Base-by-base conservation (phyloP, 2,113 vertebrate species). In the Chiloscyllium plagiosum region DNA sequence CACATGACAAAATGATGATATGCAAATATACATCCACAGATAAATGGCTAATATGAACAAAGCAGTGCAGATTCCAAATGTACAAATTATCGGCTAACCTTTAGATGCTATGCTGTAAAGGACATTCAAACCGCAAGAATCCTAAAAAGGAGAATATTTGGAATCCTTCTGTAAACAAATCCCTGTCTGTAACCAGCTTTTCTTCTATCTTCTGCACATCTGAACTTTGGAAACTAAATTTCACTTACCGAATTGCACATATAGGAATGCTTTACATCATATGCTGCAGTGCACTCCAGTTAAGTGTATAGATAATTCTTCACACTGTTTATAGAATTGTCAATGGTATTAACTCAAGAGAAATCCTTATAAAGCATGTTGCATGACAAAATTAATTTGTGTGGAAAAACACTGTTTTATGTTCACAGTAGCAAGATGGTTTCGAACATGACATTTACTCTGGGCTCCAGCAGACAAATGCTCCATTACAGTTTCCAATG, bases 361-460 rank as follows among this genome's bases (percentile, higher is more conserved):
- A 42, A 92, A 15, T 20, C 89, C 61, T 37, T 37, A 66, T 92
- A 92, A 92, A 66, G 89, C 66, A 66, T n/a, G 89, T 66, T 42
- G 6, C 2, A 37, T 0, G 17, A 17, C 33, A 33, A 37, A 37
- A 37, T 15, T 37, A 37, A 92, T 92, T 92, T 92, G 89, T 19
- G 61, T 92, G 89, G 61, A 92, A 92, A 7, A 92, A 66, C 33
- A 29, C 56, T 92, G 89, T 92, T 92, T 92, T 92, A n/a, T 66
- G 61, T 92, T 92, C n/a, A 65, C 56, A 66, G 6, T n/a, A 37
- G 61, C 33, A 37, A 33, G 89, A n/a, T 19, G 1, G 89, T 37
- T 90, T 56, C 33, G 52, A 24, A 90, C 87, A 33, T 19, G 52
- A 56, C n/a, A 90, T 90, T 90, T 90, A 90, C 87, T 61, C 52